Evolutionary conservation across 2,797 vertebrate species (phyloP).

Genomic region (Chanos chanos): DNA sequence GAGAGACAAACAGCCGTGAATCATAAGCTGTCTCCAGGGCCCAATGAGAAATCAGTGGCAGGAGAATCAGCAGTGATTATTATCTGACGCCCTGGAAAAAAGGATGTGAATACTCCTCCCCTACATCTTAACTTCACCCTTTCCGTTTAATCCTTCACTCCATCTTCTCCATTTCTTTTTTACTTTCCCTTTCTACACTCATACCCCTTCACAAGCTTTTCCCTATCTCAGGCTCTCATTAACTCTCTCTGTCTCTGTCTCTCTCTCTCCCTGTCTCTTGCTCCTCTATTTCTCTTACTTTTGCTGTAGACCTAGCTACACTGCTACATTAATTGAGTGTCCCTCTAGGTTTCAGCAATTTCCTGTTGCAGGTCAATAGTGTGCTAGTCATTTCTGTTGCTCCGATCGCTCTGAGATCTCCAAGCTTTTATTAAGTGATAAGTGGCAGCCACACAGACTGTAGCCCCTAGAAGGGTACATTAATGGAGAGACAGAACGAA

Average conservation of each 20-base stretch:
- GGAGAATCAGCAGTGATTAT: neutral
- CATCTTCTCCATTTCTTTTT: neutral
- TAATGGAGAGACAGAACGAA: neutral
- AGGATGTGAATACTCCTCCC: too few species aligned
- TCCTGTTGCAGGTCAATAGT: slow-evolving; percentile 4
- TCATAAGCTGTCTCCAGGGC: neutral
- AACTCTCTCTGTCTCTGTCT: too few species aligned
- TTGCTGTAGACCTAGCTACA: too few species aligned
- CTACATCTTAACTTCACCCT: too few species aligned
- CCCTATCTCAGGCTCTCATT: too few species aligned
- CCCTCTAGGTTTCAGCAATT: slow-evolving; percentile 5
- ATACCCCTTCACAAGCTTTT: too few species aligned
- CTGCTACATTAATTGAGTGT: too few species aligned
- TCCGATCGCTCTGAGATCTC: neutral
- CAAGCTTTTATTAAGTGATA: neutral
- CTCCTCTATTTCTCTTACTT: too few species aligned
- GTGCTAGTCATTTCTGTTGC: neutral
- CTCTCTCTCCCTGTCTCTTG: too few species aligned
- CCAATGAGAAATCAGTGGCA: neutral
- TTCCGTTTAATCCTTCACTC: neutral
- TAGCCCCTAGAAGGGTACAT: neutral
- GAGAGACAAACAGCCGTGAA: neutral
- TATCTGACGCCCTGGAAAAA: neutral
- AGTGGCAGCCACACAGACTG: neutral
- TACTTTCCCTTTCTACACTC: neutral